Conservation (phyloP, 2,888 invertebrate genomes). For the Drosophila hamatofila region DNA sequence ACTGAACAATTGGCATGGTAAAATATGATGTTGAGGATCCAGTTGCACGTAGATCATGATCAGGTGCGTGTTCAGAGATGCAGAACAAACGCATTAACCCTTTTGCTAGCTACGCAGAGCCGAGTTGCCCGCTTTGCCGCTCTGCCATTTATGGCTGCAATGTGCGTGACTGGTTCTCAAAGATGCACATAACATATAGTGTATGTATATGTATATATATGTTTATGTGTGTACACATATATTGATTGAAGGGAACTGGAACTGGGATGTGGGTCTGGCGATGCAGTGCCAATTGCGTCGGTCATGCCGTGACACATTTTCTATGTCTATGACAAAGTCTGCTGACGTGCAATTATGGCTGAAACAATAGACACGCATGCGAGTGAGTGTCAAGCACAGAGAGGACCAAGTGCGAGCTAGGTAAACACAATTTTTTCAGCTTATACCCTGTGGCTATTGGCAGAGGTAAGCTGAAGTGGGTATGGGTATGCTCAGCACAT, state of each 20-base stretch:
- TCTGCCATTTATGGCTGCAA: background rate
- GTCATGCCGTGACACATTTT: constrained; percentile 26
- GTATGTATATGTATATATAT: too few relatives aligned
- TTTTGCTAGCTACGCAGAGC: constrained; percentile 2
- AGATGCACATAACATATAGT: constrained; percentile 10
- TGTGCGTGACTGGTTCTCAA: constrained; percentile 32
- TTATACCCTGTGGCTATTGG: background rate
- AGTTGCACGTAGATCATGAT: constrained; percentile 6
- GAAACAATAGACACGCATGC: constrained; percentile 49
- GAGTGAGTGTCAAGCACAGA: constrained; percentile 5
- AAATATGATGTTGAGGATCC: background rate
- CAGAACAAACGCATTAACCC: constrained; percentile 3
- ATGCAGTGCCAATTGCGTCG: constrained; percentile 27
- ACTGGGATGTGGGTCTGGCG: constrained; percentile 1
- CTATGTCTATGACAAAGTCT: constrained; percentile 39
- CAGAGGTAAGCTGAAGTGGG: background rate
- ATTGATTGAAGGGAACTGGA: constrained; percentile 8
- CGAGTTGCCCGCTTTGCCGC: background rate
- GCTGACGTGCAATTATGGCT: constrained; percentile 39
- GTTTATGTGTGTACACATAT: background rate
- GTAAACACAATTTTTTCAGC: constrained; percentile 6
- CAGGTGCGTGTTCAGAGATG: constrained; percentile 17
- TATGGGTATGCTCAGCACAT: too few relatives aligned
- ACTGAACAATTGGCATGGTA: background rate
- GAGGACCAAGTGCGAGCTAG: constrained; percentile 3